Percentiles rank a stretch among this genome's conserved stretches.
phyloP scores from a whole-genome alignment of 2,113 vertebrate species.

The Notiomystis cincta region DNA sequence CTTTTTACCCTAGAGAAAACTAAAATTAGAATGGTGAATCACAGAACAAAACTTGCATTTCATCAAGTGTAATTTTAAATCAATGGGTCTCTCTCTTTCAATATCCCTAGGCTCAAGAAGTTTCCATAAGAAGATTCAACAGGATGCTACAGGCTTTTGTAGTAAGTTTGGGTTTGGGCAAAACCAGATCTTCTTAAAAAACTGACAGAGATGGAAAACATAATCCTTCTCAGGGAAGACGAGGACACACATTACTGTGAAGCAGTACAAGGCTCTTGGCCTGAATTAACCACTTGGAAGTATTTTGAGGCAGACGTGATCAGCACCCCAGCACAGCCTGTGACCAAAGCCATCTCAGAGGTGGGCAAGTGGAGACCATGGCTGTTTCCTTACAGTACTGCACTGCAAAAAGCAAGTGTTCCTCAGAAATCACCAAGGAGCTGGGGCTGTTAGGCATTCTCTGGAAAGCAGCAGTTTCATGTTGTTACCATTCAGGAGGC shows the following conservation, averaged over 20 bases:
- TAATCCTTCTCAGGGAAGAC: not conserved
- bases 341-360: not conserved
- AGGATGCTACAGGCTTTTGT: not conserved
- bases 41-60: not conserved
- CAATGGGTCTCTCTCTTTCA: not conserved
- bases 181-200: not conserved
- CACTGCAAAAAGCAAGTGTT: accelerated
- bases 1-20: not conserved
- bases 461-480: not conserved
- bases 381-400: accelerated
- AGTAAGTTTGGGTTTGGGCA: not conserved
- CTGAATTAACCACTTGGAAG: not conserved
- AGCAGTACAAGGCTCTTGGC: not conserved
- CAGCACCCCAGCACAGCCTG: not conserved
- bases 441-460: not conserved
- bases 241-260: not conserved
- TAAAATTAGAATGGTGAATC: not conserved
- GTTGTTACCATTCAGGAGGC: not conserved
- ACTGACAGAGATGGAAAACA: not conserved
- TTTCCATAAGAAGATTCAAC: not conserved
- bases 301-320: not conserved
- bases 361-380: not conserved
- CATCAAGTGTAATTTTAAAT: not conserved
- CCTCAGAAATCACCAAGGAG: not conserved
- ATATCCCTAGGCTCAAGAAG: not conserved